Evolutionary conservation across 2,888 invertebrate genomes (phyloP).

Genomic region (Scelioninae gen. 1): DNA sequence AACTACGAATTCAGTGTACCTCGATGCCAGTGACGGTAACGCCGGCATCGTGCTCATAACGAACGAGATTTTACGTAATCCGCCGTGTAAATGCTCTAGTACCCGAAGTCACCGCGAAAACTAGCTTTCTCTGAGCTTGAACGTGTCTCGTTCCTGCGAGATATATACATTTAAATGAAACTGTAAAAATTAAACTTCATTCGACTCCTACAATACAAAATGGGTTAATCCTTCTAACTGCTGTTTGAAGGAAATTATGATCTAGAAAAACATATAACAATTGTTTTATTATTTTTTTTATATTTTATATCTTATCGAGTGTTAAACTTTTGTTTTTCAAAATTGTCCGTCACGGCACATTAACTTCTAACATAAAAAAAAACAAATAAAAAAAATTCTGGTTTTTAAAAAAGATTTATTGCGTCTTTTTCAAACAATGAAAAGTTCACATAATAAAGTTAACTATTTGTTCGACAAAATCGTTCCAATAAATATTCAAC

Average conservation of each 20-base stretch:
- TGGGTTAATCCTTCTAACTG: background rate
- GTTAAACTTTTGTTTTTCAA: too few species aligned
- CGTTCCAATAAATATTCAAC: too few species aligned
- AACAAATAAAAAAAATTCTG: too few species aligned
- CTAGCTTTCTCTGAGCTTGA: slow-evolving; percentile 65
- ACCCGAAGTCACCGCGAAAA: slow-evolving; percentile 35
- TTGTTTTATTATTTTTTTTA: too few species aligned
- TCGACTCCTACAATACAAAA: background rate
- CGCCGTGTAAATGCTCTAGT: slow-evolving; percentile 50
- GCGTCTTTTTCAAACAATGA: too few species aligned
- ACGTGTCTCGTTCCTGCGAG: slow-evolving; percentile 41
- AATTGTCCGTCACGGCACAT: too few species aligned
- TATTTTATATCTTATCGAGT: too few species aligned
- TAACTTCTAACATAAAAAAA: too few species aligned
- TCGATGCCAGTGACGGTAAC: slow-evolving; percentile 35
- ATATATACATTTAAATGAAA: slow-evolving; percentile 23
- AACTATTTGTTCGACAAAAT: too few species aligned
- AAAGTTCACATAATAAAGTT: too few species aligned
- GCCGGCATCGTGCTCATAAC: slow-evolving; percentile 49
- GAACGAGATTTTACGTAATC: slow-evolving; percentile 65
- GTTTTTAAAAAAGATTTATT: too few species aligned
- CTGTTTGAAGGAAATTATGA: too few species aligned
- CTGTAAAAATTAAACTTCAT: background rate
- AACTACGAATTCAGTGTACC: slow-evolving; percentile 30
- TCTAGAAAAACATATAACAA: slow-evolving; percentile 40